Evolutionary conservation across 1,140 invertebrate species (phyloP).

Genomic region (Orius insidiosus): DNA sequence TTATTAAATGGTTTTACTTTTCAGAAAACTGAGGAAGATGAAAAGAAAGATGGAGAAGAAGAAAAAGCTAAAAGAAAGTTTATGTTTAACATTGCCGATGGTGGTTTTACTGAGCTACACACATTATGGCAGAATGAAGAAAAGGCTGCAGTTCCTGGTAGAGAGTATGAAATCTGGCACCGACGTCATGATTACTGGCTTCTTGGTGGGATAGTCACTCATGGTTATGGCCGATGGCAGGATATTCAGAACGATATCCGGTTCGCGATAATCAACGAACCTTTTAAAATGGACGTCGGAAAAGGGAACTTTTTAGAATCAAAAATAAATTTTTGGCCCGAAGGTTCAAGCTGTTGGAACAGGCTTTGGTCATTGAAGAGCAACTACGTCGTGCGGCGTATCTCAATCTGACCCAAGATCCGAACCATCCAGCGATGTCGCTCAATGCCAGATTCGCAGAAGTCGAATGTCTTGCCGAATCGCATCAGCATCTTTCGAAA

Average conservation of each 20-base stretch:
- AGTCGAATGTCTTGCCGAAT: conserved; percentile 89
- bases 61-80: conserved; percentile 70
- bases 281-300: conserved; percentile 97
- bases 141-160: conserved; percentile 76
- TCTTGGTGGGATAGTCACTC: conserved; percentile 92
- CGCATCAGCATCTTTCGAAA: conserved; percentile 92
- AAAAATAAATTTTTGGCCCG: conserved; percentile 98
- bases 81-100: conserved; percentile 99
- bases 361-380: conserved; percentile 97
- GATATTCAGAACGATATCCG: conserved; percentile 94
- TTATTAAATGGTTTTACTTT: too few relatives aligned
- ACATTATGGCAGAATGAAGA: conserved; percentile 98
- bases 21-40: conserved; percentile 22
- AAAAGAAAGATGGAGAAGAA: conserved; percentile 30
- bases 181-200: conserved; percentile 98
- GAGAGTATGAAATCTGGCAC: conserved; percentile 97
- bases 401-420: conserved; percentile 91
- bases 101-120: conserved; percentile 97
- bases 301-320: conserved; percentile 98
- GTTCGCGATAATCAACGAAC: conserved; percentile 97
- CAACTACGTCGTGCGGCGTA: conserved; percentile 92
- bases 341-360: conserved; percentile 94
- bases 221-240: conserved; percentile 98
- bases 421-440: conserved; percentile 92
- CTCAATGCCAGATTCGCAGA: conserved; percentile 87